These are phyloP conservation scores for Hydrolagus affinis DNA, from an alignment of 2,113 vertebrate species.

Conservation along the genomic window DNA sequence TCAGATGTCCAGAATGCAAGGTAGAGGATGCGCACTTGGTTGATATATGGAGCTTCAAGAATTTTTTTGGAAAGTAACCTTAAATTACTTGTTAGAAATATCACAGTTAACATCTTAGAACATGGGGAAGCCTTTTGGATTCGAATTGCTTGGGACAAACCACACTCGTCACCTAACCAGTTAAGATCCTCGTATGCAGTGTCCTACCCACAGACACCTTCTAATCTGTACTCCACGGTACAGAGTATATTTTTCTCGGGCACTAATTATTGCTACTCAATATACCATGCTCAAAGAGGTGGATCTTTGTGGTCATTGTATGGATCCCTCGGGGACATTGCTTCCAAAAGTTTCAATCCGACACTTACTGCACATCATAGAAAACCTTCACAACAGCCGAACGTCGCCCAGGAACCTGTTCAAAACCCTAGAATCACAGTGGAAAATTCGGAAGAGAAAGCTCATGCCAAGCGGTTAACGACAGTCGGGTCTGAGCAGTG, in stretches of 20 bases:
- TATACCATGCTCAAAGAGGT: constrained; percentile 66
- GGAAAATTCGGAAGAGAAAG: constrained; percentile 62
- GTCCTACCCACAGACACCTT: constrained; percentile 76
- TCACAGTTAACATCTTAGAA: constrained; percentile 75
- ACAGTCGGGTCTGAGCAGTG: no score
- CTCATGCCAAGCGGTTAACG: constrained; percentile 58
- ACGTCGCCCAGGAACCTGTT: constrained; percentile 16
- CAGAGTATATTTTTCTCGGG: constrained; percentile 70
- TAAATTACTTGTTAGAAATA: constrained; percentile 55
- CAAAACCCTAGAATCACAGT: constrained; percentile 59
- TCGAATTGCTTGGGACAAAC: constrained; percentile 81
- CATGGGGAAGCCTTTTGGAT: constrained; percentile 82
- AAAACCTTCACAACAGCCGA: neutral
- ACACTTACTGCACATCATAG: neutral
- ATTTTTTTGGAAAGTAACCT: constrained; percentile 55
- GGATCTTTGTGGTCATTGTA: constrained; percentile 69
- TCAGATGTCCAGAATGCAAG: constrained; percentile 61
- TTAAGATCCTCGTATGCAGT: constrained; percentile 75
- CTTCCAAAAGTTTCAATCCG: constrained; percentile 74
- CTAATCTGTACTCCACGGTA: constrained; percentile 47
- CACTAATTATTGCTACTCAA: constrained; percentile 62
- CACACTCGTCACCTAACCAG: constrained; percentile 67
- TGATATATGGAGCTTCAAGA: constrained; percentile 52
- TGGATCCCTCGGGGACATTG: constrained; percentile 75
- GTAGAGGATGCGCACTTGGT: constrained; percentile 57